These are phyloP conservation scores for Sebastiscus albofasciatus DNA, from an alignment of 2,797 vertebrate species.

Conservation along the genomic window DNA sequence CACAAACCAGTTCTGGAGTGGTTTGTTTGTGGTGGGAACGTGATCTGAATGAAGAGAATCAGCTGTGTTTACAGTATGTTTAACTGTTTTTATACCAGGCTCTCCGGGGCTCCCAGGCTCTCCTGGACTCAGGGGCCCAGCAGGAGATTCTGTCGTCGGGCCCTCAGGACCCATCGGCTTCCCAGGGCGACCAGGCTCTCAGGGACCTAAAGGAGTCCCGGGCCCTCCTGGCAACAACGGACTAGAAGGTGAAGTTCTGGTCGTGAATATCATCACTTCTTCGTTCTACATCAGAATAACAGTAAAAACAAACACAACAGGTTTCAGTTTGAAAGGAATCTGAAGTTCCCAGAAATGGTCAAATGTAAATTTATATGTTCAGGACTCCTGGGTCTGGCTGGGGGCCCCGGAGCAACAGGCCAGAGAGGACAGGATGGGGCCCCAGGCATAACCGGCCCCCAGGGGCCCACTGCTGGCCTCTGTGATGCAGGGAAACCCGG, in stretches of 20 bases:
- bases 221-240: constrained; percentile 70
- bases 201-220: constrained; percentile 80
- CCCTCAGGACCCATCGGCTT: constrained; percentile 66
- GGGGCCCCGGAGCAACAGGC: constrained; percentile 65
- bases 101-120: constrained; percentile 65
- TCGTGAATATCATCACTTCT: not conserved
- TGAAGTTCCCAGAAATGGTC: not conserved
- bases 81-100: constrained; percentile 46
- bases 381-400: constrained; percentile 42
- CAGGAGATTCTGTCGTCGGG: constrained; percentile 67
- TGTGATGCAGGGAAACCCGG: constrained; percentile 55
- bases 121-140: constrained; percentile 71
- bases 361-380: not conserved
- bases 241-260: constrained; percentile 55
- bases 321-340: not conserved
- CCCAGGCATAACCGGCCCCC: constrained; percentile 54
- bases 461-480: constrained; percentile 8
- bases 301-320: not conserved
- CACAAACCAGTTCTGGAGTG: no score
- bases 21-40: no score
- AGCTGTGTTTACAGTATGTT: not conserved
- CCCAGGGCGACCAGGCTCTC: constrained; percentile 60
- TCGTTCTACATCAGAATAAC: no score
- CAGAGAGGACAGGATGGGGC: constrained; percentile 67
- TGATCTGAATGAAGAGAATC: no score